These are phyloP conservation scores for Neelides sp. DNA, from an alignment of 1,140 invertebrate species.

Conservation along the genomic window DNA sequence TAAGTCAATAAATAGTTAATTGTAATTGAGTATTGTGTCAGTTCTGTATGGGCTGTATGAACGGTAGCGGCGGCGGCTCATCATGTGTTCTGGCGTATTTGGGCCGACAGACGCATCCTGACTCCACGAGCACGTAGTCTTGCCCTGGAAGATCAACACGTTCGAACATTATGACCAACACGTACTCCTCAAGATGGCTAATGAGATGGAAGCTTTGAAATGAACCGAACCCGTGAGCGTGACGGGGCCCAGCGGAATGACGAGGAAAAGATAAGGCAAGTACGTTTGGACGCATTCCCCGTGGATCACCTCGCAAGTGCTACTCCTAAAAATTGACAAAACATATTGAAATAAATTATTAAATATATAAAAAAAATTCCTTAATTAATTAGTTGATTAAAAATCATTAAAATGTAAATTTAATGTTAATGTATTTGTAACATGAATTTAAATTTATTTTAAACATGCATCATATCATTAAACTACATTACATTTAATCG, in stretches of 20 bases:
- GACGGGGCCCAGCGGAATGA: constrained; percentile 76
- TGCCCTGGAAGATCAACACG: constrained; percentile 40
- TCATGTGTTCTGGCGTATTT: constrained; percentile 46
- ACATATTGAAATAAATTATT: constrained; percentile 5
- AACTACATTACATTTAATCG: too few species aligned
- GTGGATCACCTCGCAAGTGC: constrained; percentile 71
- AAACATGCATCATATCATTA: too few species aligned
- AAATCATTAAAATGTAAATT: too few species aligned
- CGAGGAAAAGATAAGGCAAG: constrained; percentile 77
- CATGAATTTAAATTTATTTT: too few species aligned
- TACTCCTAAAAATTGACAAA: constrained; percentile 51
- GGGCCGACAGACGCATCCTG: constrained; percentile 77
- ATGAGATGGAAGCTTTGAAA: constrained; percentile 4
- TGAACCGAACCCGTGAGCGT: constrained; percentile 70
- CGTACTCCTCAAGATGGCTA: constrained; percentile 8
- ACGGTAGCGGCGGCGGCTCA: constrained; percentile 29
- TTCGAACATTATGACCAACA: neutral
- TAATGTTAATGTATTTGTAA: too few species aligned
- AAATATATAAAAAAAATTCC: neutral
- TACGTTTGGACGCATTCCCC: constrained; percentile 84
- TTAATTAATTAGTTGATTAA: neutral
- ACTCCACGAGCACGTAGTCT: constrained; percentile 83
- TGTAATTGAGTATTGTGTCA: too few species aligned
- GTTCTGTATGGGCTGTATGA: constrained; percentile 24
- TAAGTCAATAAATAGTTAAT: too few species aligned